Conservation (phyloP, 1,140 invertebrate genomes). For the Drosophila busckii region DNA sequence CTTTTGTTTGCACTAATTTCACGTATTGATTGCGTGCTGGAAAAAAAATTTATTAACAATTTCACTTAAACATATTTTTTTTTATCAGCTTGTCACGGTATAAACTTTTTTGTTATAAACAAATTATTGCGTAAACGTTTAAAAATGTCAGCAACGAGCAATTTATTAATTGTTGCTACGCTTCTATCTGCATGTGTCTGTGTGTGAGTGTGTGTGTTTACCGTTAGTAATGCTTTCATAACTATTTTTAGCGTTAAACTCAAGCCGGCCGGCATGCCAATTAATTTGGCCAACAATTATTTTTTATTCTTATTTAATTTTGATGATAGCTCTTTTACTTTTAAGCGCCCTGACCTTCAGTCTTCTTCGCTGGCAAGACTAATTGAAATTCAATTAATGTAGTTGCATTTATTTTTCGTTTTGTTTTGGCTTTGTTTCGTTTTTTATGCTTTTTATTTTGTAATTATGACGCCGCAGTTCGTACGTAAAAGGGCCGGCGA, state of each 20-base stretch:
- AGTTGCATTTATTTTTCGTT: constrained; percentile 11
- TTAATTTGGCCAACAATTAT: constrained; percentile 29
- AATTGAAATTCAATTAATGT: constrained; percentile 57
- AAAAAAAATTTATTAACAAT: constrained; percentile 19
- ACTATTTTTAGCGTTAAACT: constrained; percentile 17
- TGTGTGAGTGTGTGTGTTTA: constrained; percentile 25
- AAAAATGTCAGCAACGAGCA: constrained; percentile 49
- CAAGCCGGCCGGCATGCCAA: constrained; percentile 49
- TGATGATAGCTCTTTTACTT: not conserved
- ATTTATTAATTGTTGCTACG: constrained; percentile 17
- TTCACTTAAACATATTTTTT: constrained; percentile 22
- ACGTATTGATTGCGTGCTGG: constrained; percentile 33
- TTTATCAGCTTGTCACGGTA: constrained; percentile 45
- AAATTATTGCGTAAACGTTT: constrained; percentile 59
- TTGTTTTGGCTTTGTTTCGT: too few species aligned
- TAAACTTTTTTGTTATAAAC: constrained; percentile 35
- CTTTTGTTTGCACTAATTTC: constrained; percentile 50
- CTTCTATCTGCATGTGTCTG: not conserved
- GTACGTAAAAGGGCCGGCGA: constrained; percentile 35
- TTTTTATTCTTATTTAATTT: not conserved
- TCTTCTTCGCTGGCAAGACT: constrained; percentile 39
- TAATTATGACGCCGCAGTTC: constrained; percentile 42
- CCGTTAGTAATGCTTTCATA: constrained; percentile 28
- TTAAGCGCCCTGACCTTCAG: constrained; percentile 44
- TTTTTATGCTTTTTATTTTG: not conserved